Percentiles rank a stretch among this genome's conserved stretches.
These are phyloP conservation scores for Phorcus lineatus DNA, from an alignment of 2,888 invertebrate genomes.

Conservation along the genomic window DNA sequence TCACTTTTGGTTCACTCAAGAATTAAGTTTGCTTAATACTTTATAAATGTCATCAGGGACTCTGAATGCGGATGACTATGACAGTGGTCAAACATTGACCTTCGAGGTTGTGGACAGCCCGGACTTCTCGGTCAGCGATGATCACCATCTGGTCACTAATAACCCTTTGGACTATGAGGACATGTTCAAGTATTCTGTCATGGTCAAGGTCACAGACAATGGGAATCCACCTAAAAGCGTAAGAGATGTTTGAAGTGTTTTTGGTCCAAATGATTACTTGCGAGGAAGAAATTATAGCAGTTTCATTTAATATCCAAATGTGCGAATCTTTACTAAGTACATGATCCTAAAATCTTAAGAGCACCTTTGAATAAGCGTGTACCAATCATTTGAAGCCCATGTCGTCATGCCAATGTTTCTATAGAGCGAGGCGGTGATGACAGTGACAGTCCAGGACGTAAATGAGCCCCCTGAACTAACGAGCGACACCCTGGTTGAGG, in stretches of 20 bases:
- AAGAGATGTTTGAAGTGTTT: neutral
- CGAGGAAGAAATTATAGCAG: neutral
- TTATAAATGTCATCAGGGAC: neutral
- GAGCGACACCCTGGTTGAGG: conserved; percentile 24
- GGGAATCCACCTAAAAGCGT: conserved; percentile 41
- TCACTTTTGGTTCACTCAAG: no score
- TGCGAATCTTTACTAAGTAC: no score
- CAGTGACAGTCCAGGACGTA: conserved; percentile 45
- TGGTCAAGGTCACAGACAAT: conserved; percentile 51
- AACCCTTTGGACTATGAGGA: neutral
- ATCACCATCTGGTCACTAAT: neutral
- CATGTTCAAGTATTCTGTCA: conserved; percentile 30
- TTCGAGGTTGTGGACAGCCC: conserved; percentile 36
- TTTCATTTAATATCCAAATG: neutral
- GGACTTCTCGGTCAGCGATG: neutral
- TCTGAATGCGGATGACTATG: conserved; percentile 47
- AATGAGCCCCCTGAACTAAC: conserved; percentile 50
- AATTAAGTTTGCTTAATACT: no score
- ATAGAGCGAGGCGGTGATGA: conserved; percentile 38
- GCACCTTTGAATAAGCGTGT: no score
- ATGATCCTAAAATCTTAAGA: no score
- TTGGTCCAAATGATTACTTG: neutral
- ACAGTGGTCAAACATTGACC: conserved; percentile 39
- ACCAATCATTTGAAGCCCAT: no score
- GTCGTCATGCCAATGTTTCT: no score